Evolutionary conservation across 2,113 vertebrate species (phyloP).

Genomic region (Entomyzon cyanotis): DNA sequence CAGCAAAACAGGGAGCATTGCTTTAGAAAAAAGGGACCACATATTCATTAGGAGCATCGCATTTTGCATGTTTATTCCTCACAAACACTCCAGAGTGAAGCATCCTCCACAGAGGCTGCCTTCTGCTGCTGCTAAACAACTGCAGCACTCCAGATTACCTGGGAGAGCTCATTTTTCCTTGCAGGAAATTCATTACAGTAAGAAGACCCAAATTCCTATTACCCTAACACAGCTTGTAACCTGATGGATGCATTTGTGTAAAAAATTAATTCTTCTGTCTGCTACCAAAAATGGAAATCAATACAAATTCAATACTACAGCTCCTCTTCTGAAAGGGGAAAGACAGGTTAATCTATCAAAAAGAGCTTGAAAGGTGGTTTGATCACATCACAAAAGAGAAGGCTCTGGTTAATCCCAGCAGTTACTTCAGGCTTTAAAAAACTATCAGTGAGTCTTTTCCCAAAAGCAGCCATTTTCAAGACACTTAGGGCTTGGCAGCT

Average conservation of each 20-base stretch:
- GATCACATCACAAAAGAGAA: neutral
- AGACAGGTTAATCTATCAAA: neutral
- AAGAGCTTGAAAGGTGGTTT: neutral
- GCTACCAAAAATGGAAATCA: constrained; percentile 1
- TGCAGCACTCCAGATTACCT: neutral
- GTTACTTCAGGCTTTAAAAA: neutral
- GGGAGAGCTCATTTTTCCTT: neutral
- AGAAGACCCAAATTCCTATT: neutral
- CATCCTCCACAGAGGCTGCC: accelerated
- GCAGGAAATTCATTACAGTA: neutral
- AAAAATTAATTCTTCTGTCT: neutral
- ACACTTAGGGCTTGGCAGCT: neutral
- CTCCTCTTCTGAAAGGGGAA: neutral
- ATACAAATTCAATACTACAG: neutral
- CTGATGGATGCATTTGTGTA: neutral
- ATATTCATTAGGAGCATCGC: neutral
- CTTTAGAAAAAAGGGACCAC: neutral
- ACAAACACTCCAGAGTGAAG: neutral
- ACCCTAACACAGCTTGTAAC: neutral
- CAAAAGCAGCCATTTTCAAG: neutral
- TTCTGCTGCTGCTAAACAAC: neutral
- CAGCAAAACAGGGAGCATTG: neutral
- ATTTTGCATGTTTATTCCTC: neutral
- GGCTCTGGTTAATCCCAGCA: neutral
- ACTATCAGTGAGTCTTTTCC: neutral